These are phyloP conservation scores for Drosophila subpulchrella DNA, from an alignment of 1,140 invertebrate genomes.

Conservation along the genomic window DNA sequence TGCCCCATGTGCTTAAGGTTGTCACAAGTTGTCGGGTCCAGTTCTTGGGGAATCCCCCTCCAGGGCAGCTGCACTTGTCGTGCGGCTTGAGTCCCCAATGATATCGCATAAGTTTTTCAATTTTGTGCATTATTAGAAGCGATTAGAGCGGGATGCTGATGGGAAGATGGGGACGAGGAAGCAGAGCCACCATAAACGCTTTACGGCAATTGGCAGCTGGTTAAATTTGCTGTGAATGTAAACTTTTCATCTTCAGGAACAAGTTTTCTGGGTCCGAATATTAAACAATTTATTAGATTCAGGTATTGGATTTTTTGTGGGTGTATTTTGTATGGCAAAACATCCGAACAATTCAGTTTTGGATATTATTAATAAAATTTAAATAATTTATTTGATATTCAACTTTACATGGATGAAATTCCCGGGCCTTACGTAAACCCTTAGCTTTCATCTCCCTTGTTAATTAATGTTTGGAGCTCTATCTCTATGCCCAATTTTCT, in stretches of 20 bases:
- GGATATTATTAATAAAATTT: too few relatives aligned
- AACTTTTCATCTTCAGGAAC: conserved; percentile 21
- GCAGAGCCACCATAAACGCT: conserved; percentile 63
- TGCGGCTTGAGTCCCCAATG: conserved; percentile 71
- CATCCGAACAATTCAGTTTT: too few relatives aligned
- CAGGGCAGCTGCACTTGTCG: conserved; percentile 70
- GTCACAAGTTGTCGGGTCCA: conserved; percentile 77
- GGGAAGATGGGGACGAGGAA: conserved; percentile 11
- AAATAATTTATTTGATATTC: too few relatives aligned
- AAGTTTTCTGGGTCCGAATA: conserved; percentile 3
- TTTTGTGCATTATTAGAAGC: conserved; percentile 84
- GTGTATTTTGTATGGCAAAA: too few relatives aligned
- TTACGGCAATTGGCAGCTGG: conserved; percentile 61
- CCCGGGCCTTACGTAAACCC: background rate
- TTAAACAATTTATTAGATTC: background rate
- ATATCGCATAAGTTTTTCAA: conserved; percentile 84
- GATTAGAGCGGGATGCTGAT: conserved; percentile 65
- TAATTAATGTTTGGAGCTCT: conserved; percentile 29
- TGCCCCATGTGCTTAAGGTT: conserved; percentile 72
- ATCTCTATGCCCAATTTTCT: conserved; percentile 22
- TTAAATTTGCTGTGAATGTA: conserved; percentile 55
- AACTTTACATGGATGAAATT: background rate
- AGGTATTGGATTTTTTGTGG: too few relatives aligned
- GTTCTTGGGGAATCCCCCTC: conserved; percentile 21
- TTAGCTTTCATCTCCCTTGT: conserved; percentile 25